Percentiles rank a stretch among this genome's conserved stretches.
Evolutionary conservation across 2,113 vertebrate species (phyloP).

Genomic region (Motacilla alba): DNA sequence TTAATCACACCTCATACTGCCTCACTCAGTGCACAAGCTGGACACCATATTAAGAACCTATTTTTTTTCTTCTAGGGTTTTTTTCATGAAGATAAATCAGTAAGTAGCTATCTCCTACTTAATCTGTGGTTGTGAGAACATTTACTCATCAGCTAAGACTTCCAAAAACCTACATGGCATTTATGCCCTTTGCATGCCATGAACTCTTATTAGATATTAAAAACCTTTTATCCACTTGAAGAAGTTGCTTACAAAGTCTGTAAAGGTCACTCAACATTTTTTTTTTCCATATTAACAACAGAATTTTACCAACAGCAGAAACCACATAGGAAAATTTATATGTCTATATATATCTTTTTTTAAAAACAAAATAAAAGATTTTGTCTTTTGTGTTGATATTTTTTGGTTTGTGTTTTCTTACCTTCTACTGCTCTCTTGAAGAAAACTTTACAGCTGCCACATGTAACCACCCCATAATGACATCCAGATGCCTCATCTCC

Average conservation of each 20-base stretch:
- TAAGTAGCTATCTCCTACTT: neutral
- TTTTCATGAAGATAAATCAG: neutral
- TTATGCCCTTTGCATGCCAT: neutral
- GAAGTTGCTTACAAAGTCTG: neutral
- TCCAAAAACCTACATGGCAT: neutral
- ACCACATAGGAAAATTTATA: neutral
- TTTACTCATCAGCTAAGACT: neutral
- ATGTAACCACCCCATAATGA: constrained; percentile 98
- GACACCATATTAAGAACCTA: neutral
- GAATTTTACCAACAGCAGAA: neutral
- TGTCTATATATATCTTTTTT: too few species aligned
- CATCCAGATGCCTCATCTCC: constrained; percentile 98
- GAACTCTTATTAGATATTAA: neutral
- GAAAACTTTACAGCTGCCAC: constrained; percentile 99
- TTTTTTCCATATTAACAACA: neutral
- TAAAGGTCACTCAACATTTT: neutral
- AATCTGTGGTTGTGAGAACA: neutral
- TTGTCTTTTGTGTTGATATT: neutral
- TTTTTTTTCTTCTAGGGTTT: neutral
- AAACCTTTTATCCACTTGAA: neutral
- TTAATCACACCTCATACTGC: neutral
- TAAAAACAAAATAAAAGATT: accelerated
- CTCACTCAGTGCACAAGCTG: neutral
- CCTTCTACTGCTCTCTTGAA: constrained; percentile 99
- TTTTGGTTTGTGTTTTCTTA: constrained; percentile 58